Evolutionary conservation across 1,140 invertebrate species (phyloP).

Genomic region (Atta cephalotes): DNA sequence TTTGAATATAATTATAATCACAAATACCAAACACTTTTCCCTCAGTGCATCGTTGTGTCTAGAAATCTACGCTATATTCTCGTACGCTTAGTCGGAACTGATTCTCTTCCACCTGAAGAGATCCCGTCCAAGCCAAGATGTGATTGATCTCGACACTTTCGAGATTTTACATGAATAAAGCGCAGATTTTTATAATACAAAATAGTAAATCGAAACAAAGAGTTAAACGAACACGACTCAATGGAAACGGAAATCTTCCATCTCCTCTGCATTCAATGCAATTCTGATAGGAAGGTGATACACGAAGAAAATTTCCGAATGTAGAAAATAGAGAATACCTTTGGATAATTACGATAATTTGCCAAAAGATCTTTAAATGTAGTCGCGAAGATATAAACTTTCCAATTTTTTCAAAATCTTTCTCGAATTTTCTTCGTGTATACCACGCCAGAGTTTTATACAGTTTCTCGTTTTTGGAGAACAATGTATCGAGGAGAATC

Average conservation of each 20-base stretch:
- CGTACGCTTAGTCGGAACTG: background rate
- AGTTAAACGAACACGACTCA: background rate
- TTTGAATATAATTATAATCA: no score
- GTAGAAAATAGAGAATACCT: no score
- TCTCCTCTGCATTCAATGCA: background rate
- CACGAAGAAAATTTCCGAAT: constrained; percentile 48
- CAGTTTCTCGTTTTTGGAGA: constrained; percentile 14
- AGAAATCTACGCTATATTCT: background rate
- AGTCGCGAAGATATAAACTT: background rate
- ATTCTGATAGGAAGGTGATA: background rate
- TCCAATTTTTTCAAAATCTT: background rate
- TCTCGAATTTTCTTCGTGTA: constrained; percentile 22
- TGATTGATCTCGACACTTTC: background rate
- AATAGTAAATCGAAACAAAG: background rate
- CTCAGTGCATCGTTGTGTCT: background rate
- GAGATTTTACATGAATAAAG: background rate
- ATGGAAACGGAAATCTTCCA: background rate
- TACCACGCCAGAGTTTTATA: background rate
- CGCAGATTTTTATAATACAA: background rate
- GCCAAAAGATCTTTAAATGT: background rate
- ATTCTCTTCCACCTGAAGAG: background rate
- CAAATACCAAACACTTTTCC: no score
- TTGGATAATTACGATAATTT: background rate
- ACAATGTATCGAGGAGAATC: background rate
- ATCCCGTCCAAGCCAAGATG: background rate